phyloP scores from a whole-genome alignment of 2,797 vertebrate species.

The Philypnodon macrostomus region DNA sequence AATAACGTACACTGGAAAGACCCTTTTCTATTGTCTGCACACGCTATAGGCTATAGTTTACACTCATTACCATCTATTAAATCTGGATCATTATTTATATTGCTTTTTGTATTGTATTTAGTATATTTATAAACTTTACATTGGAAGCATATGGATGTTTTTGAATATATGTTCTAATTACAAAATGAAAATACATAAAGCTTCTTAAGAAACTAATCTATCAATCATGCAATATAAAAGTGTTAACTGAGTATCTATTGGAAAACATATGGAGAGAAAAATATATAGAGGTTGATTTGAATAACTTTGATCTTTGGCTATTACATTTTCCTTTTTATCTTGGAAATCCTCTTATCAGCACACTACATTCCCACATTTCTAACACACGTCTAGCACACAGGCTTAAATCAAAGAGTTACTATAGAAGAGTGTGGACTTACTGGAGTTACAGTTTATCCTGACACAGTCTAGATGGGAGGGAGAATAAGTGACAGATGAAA shows the following conservation, averaged over 20 bases:
- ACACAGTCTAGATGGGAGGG: conserved; percentile 99
- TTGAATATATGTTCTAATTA: too few species aligned
- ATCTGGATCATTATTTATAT: too few species aligned
- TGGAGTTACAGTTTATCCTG: conserved; percentile 99
- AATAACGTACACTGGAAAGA: too few species aligned
- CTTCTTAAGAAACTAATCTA: background rate
- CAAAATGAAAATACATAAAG: too few species aligned
- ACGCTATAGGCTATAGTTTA: too few species aligned
- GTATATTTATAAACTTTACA: too few species aligned
- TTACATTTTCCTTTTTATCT: conserved; percentile 54
- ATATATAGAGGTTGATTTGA: conserved; percentile 50
- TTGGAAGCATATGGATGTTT: too few species aligned
- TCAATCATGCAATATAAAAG: conserved; percentile 12
- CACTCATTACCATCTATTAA: too few species aligned
- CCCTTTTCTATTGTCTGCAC: too few species aligned
- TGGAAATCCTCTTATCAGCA: conserved; percentile 65
- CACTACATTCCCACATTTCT: conserved; percentile 51
- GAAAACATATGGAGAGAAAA: conserved; percentile 49
- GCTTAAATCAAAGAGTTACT: conserved; percentile 61
- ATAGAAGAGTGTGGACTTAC: conserved; percentile 98
- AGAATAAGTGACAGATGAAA: conserved; percentile 99
- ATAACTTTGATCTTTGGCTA: conserved; percentile 67
- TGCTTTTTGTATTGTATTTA: too few species aligned
- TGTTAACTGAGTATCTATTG: conserved; percentile 24
- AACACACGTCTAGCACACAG: too few species aligned